A percentile compares a stretch with the other conserved stretches of the same genome.
Evolutionary conservation across 2,888 invertebrate species (phyloP).

Genomic region (Elegia similella): DNA sequence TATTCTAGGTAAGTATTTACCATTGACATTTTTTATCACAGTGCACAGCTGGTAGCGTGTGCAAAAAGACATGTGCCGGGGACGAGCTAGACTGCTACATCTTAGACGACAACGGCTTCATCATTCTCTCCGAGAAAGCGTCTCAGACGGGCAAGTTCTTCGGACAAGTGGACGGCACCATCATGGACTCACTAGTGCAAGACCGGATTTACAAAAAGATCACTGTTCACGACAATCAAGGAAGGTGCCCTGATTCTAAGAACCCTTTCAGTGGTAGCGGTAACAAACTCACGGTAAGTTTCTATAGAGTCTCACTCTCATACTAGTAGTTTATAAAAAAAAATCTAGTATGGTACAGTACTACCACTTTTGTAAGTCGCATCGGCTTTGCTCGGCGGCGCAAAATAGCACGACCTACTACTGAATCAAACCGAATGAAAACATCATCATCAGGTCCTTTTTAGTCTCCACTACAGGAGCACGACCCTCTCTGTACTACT

Average conservation of each 20-base stretch:
- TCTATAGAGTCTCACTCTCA: too few species aligned
- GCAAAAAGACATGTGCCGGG: constrained; percentile 92
- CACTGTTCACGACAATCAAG: constrained; percentile 94
- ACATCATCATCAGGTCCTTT: too few species aligned
- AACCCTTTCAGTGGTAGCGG: constrained; percentile 83
- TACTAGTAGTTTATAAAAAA: not conserved
- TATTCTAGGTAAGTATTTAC: too few species aligned
- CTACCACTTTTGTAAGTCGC: too few species aligned
- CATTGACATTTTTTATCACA: constrained; percentile 43
- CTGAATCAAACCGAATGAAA: too few species aligned
- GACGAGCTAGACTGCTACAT: constrained; percentile 95
- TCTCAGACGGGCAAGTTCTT: constrained; percentile 96
- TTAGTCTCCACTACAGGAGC: too few species aligned
- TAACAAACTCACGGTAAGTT: constrained; percentile 53
- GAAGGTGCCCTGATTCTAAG: constrained; percentile 88
- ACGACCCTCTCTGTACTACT: too few species aligned
- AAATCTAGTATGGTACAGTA: too few species aligned
- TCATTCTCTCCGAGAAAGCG: constrained; percentile 92
- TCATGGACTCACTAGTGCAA: constrained; percentile 95
- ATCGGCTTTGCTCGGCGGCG: too few species aligned
- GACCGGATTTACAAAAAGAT: constrained; percentile 95
- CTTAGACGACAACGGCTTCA: constrained; percentile 96
- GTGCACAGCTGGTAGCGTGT: constrained; percentile 86
- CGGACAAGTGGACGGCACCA: constrained; percentile 96
- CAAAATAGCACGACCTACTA: too few species aligned